Percentiles rank a stretch among this genome's conserved stretches.
Conservation (phyloP, 2,113 vertebrate genomes). For the cattle (Bos taurus) region DNA sequence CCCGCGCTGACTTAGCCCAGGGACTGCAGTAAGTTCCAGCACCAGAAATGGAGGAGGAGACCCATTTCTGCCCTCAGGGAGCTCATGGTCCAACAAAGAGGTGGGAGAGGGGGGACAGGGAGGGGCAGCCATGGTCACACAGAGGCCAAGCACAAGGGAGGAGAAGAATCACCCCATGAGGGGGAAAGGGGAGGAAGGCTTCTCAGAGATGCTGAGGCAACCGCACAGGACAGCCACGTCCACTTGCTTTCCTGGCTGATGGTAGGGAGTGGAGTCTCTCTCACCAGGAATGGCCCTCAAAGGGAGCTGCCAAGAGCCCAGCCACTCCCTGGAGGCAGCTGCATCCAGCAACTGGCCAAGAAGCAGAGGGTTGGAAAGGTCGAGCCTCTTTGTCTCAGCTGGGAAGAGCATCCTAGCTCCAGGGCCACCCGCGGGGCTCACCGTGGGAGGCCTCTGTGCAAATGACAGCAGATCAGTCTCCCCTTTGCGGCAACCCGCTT, state of each 20-base stretch:
- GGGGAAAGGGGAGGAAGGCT: not conserved
- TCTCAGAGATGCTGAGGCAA: not conserved
- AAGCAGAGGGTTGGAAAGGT: not conserved
- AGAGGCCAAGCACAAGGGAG: not conserved
- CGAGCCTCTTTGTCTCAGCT: not conserved
- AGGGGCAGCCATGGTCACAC: fast-evolving
- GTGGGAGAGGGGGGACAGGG: fast-evolving
- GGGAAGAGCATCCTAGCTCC: not conserved
- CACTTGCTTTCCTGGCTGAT: not conserved
- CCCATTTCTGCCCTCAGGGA: not conserved
- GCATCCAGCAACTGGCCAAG: not conserved
- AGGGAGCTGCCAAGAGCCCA: not conserved
- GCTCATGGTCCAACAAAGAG: not conserved
- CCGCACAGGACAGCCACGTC: fast-evolving
- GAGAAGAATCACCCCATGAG: too few species aligned
- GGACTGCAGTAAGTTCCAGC: too few species aligned
- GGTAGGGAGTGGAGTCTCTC: not conserved
- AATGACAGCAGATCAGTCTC: not conserved
- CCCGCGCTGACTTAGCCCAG: not conserved
- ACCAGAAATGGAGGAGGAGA: too few species aligned
- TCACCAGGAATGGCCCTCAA: not conserved
- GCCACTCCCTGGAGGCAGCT: not conserved
- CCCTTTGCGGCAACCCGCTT: not conserved
- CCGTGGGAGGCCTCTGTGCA: too few species aligned
- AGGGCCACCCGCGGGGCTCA: not conserved